Percentiles rank a stretch among this genome's conserved stretches.
Conservation (phyloP, 2,888 invertebrate species). For the Macrophya alboannulata region DNA sequence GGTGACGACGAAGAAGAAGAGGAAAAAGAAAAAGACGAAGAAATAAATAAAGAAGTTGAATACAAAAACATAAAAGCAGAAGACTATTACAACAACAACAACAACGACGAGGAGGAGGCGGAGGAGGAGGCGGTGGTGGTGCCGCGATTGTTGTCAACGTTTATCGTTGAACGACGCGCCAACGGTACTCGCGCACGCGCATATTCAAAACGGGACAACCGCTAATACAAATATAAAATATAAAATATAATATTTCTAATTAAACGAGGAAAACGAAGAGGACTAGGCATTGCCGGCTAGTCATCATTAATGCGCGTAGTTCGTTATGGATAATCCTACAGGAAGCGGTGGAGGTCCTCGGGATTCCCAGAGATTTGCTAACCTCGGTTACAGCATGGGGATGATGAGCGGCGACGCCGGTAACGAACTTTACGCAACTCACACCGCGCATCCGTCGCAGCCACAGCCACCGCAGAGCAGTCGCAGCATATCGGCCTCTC, state of each 20-base stretch:
- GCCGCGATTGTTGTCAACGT: conserved; percentile 44
- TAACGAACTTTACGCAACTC: conserved; percentile 89
- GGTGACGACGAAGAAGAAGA: neutral
- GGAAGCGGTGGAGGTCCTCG: conserved; percentile 92
- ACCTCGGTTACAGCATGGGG: conserved; percentile 93
- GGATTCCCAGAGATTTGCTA: conserved; percentile 81
- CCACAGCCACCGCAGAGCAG: conserved; percentile 64
- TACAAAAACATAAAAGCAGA: neutral
- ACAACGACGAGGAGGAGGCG: conserved; percentile 6
- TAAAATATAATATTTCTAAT: neutral
- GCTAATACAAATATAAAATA: neutral
- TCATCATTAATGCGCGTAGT: conserved; percentile 74
- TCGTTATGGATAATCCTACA: conserved; percentile 89
- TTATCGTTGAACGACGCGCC: conserved; percentile 40
- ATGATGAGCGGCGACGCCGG: conserved; percentile 88
- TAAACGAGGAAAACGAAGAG: conserved; percentile 78
- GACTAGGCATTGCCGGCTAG: conserved; percentile 76
- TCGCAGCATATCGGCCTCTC: conserved; percentile 45
- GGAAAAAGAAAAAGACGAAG: neutral
- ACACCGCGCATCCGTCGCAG: conserved; percentile 83
- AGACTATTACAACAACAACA: neutral
- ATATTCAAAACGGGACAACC: neutral
- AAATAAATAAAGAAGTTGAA: neutral
- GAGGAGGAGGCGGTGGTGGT: conserved; percentile 30
- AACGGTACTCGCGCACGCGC: conserved; percentile 20